Conservation (phyloP, 2,888 invertebrate species). For the Epinotia nisella region DNA sequence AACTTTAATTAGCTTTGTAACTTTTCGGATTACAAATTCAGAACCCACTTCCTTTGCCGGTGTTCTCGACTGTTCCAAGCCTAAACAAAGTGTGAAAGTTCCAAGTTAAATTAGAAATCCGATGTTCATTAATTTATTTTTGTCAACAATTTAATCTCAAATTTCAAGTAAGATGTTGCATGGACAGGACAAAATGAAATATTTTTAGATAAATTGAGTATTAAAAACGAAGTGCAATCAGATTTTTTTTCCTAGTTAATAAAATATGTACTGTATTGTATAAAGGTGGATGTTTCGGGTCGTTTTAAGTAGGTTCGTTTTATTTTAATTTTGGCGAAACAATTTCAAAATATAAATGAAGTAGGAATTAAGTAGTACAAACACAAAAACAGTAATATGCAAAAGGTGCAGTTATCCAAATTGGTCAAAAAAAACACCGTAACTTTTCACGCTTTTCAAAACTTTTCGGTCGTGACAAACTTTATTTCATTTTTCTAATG, state of each 20-base stretch:
- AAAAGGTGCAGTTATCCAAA: too few relatives aligned
- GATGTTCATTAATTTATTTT: not conserved
- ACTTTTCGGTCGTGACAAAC: too few relatives aligned
- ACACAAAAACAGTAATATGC: too few relatives aligned
- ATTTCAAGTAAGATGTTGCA: not conserved
- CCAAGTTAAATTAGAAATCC: not conserved
- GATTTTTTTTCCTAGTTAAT: not conserved
- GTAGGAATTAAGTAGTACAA: too few relatives aligned
- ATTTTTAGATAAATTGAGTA: not conserved
- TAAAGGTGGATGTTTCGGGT: too few relatives aligned
- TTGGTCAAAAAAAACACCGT: too few relatives aligned
- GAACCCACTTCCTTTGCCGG: not conserved
- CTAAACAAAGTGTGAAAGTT: not conserved
- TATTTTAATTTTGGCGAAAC: too few relatives aligned
- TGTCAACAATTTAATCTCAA: not conserved
- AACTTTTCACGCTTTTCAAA: too few relatives aligned
- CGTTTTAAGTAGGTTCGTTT: too few relatives aligned
- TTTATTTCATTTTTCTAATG: too few relatives aligned
- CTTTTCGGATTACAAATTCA: conserved; percentile 12
- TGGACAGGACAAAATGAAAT: not conserved
- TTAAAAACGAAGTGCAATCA: not conserved
- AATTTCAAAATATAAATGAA: too few relatives aligned
- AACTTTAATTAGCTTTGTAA: conserved; percentile 28
- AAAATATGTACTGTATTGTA: not conserved
- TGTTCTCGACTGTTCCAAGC: not conserved